Base-by-base conservation (phyloP, 1,140 invertebrate species). In the Calephelis virginiensis region DNA sequence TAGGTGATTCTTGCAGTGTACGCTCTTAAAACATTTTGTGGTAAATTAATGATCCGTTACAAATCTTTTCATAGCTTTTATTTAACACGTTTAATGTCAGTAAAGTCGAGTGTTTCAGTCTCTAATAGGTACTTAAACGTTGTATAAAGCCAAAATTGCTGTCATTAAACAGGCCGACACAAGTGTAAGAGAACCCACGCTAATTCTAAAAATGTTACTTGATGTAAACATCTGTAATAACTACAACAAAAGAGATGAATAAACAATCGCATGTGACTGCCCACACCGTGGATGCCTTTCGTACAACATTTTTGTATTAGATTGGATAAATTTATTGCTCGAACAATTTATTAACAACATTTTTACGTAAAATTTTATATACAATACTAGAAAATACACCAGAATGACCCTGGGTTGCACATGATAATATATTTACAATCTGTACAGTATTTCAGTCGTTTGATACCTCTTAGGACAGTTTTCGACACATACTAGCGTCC, bases 341-440 rank as follows among this genome's bases (percentile, higher is more conserved):
- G 5, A 17, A 53, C 14, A 28, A 13, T 50, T 50, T 8, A 5
- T 9, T 8, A 43, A 43, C 40, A 50, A 9, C 49, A 10, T 61
- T 61, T 48, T 37, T 12, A 12, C n/a, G 13, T 45, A 9, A 13
- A 62, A 5, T 62, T 46, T 45, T 14, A 45, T 14, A 45, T 14
- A 28, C n/a, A 8, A 61, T 40, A 62, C 38, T 62, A 11, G 13
- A 62, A 46, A 63, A 6, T 46, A 49, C 45, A 48, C 13, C 45
- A 46, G 47, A n/a, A 28, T 48, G 61, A 49, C 61, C 38, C 46
- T 48, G 17, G 43, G n/a, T 28, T 53, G 50, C 17, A 53, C 50
- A 67, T 17, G 53, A 69, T 63, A 74, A 66, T 64, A 69, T 73
- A 74, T 77, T 71, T 74, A 72, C 71, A 77, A 68, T 66, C 64